Evolutionary conservation across 1,140 invertebrate species (phyloP).

Genomic region (Pemphigus obesinymphae): DNA sequence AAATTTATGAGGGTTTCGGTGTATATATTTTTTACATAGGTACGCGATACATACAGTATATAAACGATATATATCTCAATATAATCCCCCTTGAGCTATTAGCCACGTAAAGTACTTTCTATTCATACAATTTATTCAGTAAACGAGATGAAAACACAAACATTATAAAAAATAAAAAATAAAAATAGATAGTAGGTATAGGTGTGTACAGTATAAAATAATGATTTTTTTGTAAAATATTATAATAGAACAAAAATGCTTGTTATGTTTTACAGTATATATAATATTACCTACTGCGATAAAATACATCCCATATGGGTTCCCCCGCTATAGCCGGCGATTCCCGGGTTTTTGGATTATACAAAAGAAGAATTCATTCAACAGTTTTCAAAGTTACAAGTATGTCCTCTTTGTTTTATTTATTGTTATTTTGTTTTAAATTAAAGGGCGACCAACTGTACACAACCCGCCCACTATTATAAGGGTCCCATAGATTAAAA

Average conservation of each 20-base stretch:
- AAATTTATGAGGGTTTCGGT: not conserved
- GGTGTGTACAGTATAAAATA: not conserved
- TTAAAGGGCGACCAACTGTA: not conserved
- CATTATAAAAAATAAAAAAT: not conserved
- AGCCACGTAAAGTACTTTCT: not conserved
- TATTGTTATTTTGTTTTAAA: not conserved
- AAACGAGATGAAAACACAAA: not conserved
- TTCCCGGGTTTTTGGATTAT: not conserved
- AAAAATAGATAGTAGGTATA: no score
- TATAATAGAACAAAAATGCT: not conserved
- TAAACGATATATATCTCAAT: no score
- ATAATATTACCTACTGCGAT: no score
- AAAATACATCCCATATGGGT: not conserved
- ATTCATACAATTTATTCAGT: not conserved
- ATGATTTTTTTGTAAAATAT: not conserved
- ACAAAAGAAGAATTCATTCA: not conserved
- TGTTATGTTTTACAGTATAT: not conserved
- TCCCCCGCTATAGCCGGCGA: no score
- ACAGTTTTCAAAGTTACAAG: not conserved
- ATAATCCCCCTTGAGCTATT: not conserved
- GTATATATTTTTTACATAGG: no score
- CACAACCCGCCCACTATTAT: not conserved
- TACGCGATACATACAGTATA: not conserved
- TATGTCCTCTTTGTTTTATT: not conserved
- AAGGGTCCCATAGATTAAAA: not conserved